Evolutionary conservation across 2,113 vertebrate species (phyloP), one percentile per base, ranked within the genome.

Genomic region (Pimephales promelas): DNA sequence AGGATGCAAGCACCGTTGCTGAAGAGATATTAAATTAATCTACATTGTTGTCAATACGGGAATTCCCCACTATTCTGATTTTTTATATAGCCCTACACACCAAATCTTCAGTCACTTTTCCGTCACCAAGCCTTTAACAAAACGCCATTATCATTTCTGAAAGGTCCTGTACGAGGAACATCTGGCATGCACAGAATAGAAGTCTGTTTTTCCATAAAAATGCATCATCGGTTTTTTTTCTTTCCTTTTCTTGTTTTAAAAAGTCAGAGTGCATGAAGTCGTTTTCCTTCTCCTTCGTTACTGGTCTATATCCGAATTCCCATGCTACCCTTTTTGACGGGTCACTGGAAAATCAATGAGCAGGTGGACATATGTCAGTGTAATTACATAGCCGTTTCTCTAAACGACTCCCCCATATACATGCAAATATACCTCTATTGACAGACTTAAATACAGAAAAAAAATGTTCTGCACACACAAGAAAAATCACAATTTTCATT

Each of bases 281-380:
- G 83, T 93, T 94, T 95, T 93, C 92, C 93, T 92, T 82, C 91
- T 85, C 78, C 89, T 92, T 91, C 88, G 84, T 95, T 95, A 94
- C 93, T 92, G 93, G 94, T 93, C 91, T 89, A 90, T 88, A 90
- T 93, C 92, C 92, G 94, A 94, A 96, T 98, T 98, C 97, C 97
- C 97, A 99, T 96, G 97, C 96, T 96, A 96, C 95, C 95, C 95
- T 97, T 96, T 98, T 97, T 97, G 96, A 96, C 96, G 96, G 96
- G 97, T 98, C 97, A 98, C 96, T 97, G 96, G 94, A 94, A 94
- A 95, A 95, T 97, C 96, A 98, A 97, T 95, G 95, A 96, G 94
- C 95, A 97, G 96, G 96, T 97, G 96, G 95, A 95, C 93, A 95
- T 95, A 95, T 95, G 95, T 95, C 94, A 96, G 94, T 94, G 94